Evolutionary conservation across 2,797 vertebrate genomes (phyloP), one percentile per base, ranked within the genome.

Genomic region (Poeciliopsis presidionis): DNA sequence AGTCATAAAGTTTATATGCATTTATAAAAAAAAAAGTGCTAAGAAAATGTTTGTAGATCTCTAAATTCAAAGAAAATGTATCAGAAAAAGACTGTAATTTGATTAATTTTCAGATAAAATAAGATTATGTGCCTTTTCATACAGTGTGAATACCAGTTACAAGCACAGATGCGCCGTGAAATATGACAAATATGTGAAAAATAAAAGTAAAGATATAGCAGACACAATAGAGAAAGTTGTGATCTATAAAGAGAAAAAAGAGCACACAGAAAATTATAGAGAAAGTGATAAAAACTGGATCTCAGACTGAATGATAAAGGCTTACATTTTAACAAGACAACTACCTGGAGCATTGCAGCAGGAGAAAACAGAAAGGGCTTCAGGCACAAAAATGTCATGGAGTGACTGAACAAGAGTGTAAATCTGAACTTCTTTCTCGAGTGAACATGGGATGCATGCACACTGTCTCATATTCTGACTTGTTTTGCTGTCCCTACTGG

Each of bases 281-380:
- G 61, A 65, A 65, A 36, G 61, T 3, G 33, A 8, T 65, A 36
- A 22, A 65, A 36, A 65, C 61, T 65, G 61, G 33, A 20, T 65
- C 61, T 65, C 61, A 36, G 61, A 36, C 61, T 65, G 61, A 36
- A 39, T 36, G 33, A 73, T 36, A 20, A 51, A 65, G 61, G 61
- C 36, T 67, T 41, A 67, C 36, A 67, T 67, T 67, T 67, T 67
- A 67, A 67, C 36, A 67, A 41, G 36, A 67, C 63, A 67, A 67
- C 36, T 41, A 67, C 63, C 63, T 67, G 36, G 28, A 73, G 72
- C 46, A 73, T 5, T 67, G 63, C 63, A 67, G 63, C 36, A 67
- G 63, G 36, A 67, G 63, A 67, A 67, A 67, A 67, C 63, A 41
- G 63, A 67, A 67, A 67, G 63, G 36, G 63, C 63, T 67, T 25